Base-by-base conservation (phyloP, 2,797 vertebrate species). In the Cichlasoma orientale region DNA sequence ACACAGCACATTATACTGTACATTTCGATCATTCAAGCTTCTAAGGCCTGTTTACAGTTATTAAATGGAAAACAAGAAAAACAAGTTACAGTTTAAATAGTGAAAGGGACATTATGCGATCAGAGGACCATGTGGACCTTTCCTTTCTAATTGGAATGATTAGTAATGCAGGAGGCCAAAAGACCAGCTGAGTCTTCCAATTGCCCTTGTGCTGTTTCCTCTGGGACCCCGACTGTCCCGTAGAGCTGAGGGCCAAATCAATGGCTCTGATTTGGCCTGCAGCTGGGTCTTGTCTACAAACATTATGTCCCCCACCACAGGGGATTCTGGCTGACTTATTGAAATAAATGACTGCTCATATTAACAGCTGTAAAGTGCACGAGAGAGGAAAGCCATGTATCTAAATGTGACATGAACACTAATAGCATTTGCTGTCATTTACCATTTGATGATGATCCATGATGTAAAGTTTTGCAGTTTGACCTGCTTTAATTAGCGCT, bases 241-340 rank as follows among this genome's bases (percentile, higher is more conserved):
- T 74, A 19, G 72, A 86, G 90, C 85, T 59, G 69, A 80, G 83
- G 92, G 85, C 70, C 90, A 88, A 93, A 94, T 94, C 94, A 91
- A 94, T 94, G 88, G 54, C 80, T 82, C 56, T 83, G 85, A 86
- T 87, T 82, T 72, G 85, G 75, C 72, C 82, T 81, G 82, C 94
- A 95, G 93, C 92, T 95, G 93, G 55, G 87, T 77, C 89, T 86
- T 77, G 78, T 84, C 84, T n/a, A 8, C 57, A 74, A 87, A 86
- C 86, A 89, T 87, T 78, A 87, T 61, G 80, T 78, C 79, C 66
- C 52, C 72, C 80, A 71, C 87, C 74, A 13, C 73, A 14, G 85
- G 86, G 80, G 29, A 84, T 23, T 61, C 70, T 18, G 13, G 56
- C 80, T 81, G 68, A 61, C 72, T 88, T 71, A 89, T 87, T 92